Conservation (phyloP, 2,113 vertebrate genomes). For the Odobenus rosmarus region DNA sequence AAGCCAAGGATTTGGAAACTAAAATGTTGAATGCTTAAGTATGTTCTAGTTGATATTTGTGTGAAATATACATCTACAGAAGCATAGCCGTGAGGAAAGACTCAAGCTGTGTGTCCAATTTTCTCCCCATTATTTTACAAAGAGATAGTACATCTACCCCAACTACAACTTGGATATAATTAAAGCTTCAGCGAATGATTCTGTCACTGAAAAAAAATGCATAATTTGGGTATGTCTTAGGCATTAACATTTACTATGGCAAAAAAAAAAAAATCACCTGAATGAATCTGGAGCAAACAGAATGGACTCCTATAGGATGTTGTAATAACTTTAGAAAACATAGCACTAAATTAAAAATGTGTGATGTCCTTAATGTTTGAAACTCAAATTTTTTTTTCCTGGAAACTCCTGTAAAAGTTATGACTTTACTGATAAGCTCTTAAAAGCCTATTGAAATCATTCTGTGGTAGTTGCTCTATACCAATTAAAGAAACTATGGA, state of each 20-base stretch:
- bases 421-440: background rate
- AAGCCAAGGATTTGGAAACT: background rate
- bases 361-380: background rate
- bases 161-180: background rate
- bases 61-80: background rate
- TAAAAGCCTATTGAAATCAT: background rate
- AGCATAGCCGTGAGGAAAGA: background rate
- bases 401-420: background rate
- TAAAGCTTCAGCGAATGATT: background rate
- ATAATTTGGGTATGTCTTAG: background rate
- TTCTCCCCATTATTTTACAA: background rate
- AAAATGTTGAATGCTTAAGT: background rate
- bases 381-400: background rate
- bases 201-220: constrained; percentile 16
- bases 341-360: background rate
- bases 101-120: background rate
- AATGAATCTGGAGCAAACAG: background rate
- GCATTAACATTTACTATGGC: background rate
- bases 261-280: background rate
- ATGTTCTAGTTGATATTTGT: background rate
- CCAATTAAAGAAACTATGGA: background rate
- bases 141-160: background rate
- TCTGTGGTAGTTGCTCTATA: background rate
- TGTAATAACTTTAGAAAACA: background rate
- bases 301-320: background rate